Conservation (phyloP, 2,888 invertebrate genomes). For the Troides aeacus region DNA sequence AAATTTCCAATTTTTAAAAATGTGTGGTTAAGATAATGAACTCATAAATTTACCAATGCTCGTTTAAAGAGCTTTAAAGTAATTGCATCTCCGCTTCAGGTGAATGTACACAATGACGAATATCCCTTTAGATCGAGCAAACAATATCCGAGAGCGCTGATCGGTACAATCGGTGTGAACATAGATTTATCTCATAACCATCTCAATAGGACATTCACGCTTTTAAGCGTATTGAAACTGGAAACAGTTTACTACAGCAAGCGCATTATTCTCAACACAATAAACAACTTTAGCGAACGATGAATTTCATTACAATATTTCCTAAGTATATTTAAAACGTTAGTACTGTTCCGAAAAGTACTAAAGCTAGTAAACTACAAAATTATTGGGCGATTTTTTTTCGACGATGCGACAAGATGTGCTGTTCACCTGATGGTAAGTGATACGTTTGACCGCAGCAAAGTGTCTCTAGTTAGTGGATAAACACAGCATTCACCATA, state of each 20-base stretch:
- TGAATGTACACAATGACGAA: conserved; percentile 17
- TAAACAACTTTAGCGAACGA: neutral
- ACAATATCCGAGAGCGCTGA: conserved; percentile 2
- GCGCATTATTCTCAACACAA: neutral
- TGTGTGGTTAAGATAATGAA: too few species aligned
- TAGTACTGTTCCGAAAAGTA: too few species aligned
- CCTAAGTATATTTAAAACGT: too few species aligned
- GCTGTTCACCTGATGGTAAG: too few species aligned
- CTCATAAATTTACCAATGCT: conserved; percentile 1
- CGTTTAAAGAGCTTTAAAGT: conserved; percentile 18
- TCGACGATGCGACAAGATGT: too few species aligned
- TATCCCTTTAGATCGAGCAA: neutral
- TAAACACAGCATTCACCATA: too few species aligned
- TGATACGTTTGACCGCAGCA: too few species aligned
- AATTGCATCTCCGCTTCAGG: conserved; percentile 17
- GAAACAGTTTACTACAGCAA: neutral
- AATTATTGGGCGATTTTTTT: too few species aligned
- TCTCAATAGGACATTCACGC: neutral
- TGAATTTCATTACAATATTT: too few species aligned
- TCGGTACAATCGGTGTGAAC: conserved; percentile 8
- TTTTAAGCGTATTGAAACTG: neutral
- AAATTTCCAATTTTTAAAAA: too few species aligned
- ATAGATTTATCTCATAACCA: neutral
- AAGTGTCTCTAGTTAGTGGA: too few species aligned
- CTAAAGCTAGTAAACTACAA: too few species aligned